Base-by-base conservation (phyloP, 2,113 vertebrate genomes). In the Madoqua kirkii region DNA sequence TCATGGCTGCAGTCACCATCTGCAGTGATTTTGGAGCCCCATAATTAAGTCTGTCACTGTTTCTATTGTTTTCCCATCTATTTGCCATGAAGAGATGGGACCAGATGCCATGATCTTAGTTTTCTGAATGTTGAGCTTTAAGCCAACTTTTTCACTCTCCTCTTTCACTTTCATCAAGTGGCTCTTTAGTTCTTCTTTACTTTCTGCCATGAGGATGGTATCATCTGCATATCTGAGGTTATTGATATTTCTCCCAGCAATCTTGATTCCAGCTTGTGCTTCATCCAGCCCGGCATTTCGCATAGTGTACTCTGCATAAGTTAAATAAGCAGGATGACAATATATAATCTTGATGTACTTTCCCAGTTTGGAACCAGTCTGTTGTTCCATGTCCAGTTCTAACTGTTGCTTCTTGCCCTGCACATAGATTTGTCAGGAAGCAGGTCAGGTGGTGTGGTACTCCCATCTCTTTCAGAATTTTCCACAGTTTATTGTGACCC, bases 261-360 rank as follows among this genome's bases (percentile, higher is more conserved):
- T 71, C 64, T 71, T 71, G 64, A 36, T 71, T 36, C 8, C n/a
- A 71, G n/a, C n/a, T 36, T 71, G 64, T 71, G 64, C n/a, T 71
- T 71, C 64, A 3, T 71, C 17, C 9, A 71, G n/a, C n/a, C 64
- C 1, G 3, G 64, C n/a, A 3, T 36, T 71, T 21, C 1, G 0
- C n/a, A 71, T 71, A 5, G 36, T 71, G 67, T 36, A 36, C n/a
- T 36, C n/a, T 23, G 67, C 67, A 23, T 6, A 23, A 71, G 10
- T 71, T 71, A 71, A 71, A 71, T 71, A 36, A 71, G 64, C n/a
- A 36, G 64, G 9, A 10, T 71, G 64, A 67, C 33, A 36, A 67
- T 67, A 71, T 71, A 71, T 9, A 11, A n/a, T 1, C n/a, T 71
- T 36, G 64, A 36, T 0, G 3, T 71, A 71, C 67, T 71, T 71